These are phyloP conservation scores for Sarcophaga peregrina DNA, from an alignment of 1,140 invertebrate genomes.

Conservation along the genomic window DNA sequence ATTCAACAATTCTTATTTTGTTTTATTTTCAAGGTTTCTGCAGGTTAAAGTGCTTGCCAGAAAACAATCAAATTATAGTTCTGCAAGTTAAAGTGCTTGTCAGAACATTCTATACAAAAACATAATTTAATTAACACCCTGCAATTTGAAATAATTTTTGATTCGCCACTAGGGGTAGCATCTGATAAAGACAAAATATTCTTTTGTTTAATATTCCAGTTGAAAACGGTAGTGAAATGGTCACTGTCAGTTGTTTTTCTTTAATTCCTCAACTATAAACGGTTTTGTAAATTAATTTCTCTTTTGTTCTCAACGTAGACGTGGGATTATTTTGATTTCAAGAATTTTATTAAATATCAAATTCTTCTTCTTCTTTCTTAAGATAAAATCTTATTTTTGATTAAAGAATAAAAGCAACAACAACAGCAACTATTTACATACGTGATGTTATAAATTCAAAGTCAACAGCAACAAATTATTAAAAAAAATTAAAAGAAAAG, in stretches of 20 bases:
- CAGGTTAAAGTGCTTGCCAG: too few species aligned
- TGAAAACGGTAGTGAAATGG: neutral
- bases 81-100: too few species aligned
- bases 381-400: neutral
- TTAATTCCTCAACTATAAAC: neutral
- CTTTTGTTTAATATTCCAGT: neutral
- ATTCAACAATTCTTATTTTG: too few species aligned
- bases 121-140: too few species aligned
- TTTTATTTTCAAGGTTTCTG: too few species aligned
- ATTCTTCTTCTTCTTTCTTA: too few species aligned
- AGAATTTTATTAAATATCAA: neutral
- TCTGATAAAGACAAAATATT: neutral
- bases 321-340: neutral
- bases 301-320: neutral
- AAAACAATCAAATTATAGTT: too few species aligned
- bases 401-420: neutral
- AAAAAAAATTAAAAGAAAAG: neutral
- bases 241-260: neutral
- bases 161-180: neutral
- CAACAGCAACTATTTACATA: neutral
- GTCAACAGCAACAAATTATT: conserved; percentile 18
- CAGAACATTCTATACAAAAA: too few species aligned
- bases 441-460: conserved; percentile 26
- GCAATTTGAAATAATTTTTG: too few species aligned
- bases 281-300: neutral